Evolutionary conservation across 2,113 vertebrate genomes (phyloP).

Genomic region (Rhynchomys soricoides): DNA sequence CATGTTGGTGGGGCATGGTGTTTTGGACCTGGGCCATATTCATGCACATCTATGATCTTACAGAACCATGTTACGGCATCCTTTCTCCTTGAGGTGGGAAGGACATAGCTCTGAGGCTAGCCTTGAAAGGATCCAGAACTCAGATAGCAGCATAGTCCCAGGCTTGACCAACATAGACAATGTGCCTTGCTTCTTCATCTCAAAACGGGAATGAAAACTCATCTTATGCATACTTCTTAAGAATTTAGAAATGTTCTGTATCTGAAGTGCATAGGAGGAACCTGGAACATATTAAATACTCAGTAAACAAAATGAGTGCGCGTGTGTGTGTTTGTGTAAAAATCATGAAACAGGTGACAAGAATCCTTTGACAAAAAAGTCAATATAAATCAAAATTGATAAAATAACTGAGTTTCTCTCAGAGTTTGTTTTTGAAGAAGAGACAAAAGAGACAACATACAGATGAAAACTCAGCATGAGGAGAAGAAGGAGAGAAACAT

Average conservation of each 20-base stretch:
- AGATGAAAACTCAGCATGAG: not conserved
- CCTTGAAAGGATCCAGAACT: not conserved
- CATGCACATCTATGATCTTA: accelerated
- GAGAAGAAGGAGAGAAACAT: no score
- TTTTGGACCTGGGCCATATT: accelerated
- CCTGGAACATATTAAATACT: not conserved
- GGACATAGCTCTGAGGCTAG: not conserved
- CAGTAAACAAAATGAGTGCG: not conserved
- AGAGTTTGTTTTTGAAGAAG: not conserved
- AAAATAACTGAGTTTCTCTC: not conserved
- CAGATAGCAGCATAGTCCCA: not conserved
- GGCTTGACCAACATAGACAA: not conserved
- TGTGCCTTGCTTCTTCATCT: not conserved
- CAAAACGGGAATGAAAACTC: not conserved
- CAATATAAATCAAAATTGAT: not conserved
- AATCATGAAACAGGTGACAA: not conserved
- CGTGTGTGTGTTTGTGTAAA: not conserved
- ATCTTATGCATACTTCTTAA: not conserved
- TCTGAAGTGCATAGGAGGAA: not conserved
- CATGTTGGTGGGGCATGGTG: not conserved
- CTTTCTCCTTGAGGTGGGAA: not conserved
- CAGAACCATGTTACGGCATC: not conserved
- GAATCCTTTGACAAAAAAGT: not conserved
- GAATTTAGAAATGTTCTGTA: not conserved
- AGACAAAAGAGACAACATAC: not conserved